phyloP scores from a whole-genome alignment of 2,797 vertebrate genomes.

The Limosa lapponica region DNA sequence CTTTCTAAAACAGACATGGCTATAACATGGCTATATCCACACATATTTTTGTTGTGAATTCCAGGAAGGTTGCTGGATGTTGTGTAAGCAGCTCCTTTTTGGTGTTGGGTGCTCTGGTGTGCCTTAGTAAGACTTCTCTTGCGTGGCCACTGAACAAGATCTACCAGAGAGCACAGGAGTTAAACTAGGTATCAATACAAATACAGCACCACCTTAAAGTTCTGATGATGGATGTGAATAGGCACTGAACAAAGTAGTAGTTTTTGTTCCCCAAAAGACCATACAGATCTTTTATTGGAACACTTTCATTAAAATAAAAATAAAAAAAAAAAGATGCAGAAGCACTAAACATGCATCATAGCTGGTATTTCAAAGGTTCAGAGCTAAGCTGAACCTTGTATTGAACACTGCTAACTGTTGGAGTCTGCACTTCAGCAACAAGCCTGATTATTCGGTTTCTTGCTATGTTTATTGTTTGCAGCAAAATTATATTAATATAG shows the following conservation, averaged over 20 bases:
- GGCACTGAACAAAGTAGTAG: not conserved
- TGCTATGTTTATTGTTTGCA: constrained; percentile 1
- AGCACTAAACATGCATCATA: not conserved
- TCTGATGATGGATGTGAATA: not conserved
- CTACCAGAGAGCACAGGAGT: not conserved
- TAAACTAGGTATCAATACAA: not conserved
- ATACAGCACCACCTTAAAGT: not conserved
- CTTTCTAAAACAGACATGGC: not conserved
- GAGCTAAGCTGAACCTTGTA: not conserved
- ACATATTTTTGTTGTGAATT: not conserved
- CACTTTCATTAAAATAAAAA: too few relatives aligned
- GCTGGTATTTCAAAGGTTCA: not conserved
- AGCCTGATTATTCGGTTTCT: not conserved
- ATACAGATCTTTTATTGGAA: not conserved
- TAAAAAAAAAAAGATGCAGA: fast-evolving
- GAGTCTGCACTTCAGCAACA: not conserved
- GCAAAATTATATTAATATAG: not conserved
- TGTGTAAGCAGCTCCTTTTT: not conserved
- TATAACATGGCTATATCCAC: not conserved
- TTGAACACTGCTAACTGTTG: not conserved
- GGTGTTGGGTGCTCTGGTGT: not conserved
- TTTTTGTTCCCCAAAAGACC: not conserved
- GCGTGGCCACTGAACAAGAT: not conserved
- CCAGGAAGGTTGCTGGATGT: not conserved
- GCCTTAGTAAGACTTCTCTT: not conserved